Base-by-base conservation (phyloP, 2,888 invertebrate species). In the Drosophila mulleri region DNA sequence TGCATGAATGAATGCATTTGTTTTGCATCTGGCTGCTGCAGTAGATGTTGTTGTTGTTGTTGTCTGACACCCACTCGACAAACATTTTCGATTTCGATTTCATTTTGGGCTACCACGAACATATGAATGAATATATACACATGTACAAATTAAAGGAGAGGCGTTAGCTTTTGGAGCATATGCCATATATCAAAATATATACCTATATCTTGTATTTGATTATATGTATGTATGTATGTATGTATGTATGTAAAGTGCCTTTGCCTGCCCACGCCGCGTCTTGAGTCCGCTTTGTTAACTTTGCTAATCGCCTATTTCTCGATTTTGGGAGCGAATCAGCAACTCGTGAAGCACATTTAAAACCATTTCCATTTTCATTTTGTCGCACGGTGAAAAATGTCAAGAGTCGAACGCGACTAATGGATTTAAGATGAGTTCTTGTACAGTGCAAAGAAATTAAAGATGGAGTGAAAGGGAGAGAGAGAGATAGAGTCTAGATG, bases 1-100 rank as follows among this genome's bases (percentile, higher is more conserved):
- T 77, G 73, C 73, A 73, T 80, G 78, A 81, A 81, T 80, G 78
- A 70, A 78, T 78, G 79, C 71, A 75, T 78, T 80, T 80, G 82
- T 82, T 75, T 75, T 78, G 80, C 77, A 79, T 75, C 60, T 75
- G 44, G 53, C 9, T 14, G 45, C n/a, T 41, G 41, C 41, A 41
- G 41, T 41, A 41, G 41, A n/a, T 41, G 41, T 52, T 64, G 47
- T 12, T 64, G 47, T 53, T 60, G 65, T 47, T 72, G 58, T 56
- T 63, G 75, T 72, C 77, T 85, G 79, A 66, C 82, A 82, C 82
- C 82, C 80, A 82, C 82, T 69, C 72, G 62, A 18, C 70, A 69
- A 78, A 57, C 72, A 73, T 69, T 66, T 72, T 65, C 57, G 69
- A 73, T 74, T 80, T 79, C 72, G 72, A 67, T 80, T 90, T 85